Conservation (phyloP, 2,888 invertebrate genomes). For the Oligia strigilis region DNA sequence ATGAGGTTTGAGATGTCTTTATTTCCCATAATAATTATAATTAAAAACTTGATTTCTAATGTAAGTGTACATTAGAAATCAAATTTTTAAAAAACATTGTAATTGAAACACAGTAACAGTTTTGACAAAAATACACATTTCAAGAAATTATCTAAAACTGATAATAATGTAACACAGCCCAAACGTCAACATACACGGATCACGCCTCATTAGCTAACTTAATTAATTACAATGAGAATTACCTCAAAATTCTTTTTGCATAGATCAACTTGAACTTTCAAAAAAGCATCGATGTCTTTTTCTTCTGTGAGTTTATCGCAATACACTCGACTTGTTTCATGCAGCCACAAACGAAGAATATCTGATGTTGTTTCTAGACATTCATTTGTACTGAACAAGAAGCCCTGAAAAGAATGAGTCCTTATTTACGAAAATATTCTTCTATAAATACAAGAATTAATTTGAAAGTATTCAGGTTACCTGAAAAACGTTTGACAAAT, state of each 20-base stretch:
- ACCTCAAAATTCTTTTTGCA: constrained; percentile 98
- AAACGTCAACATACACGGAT: no score
- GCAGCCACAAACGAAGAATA: constrained; percentile 97
- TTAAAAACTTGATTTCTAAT: not conserved
- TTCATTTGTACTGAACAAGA: constrained; percentile 97
- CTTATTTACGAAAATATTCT: not conserved
- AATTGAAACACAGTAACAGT: not conserved
- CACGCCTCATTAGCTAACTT: not conserved
- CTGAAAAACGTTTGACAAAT: constrained; percentile 98
- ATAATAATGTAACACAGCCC: no score
- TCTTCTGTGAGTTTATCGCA: constrained; percentile 98
- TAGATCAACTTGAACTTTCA: constrained; percentile 96
- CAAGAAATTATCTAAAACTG: not conserved
- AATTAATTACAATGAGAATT: not conserved
- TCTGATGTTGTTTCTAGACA: constrained; percentile 95
- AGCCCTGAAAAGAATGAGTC: constrained; percentile 91
- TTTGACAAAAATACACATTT: not conserved
- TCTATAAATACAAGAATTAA: not conserved
- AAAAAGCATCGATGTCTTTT: constrained; percentile 97
- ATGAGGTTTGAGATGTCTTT: not conserved
- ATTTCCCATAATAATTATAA: not conserved
- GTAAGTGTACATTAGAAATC: not conserved
- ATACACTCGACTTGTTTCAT: constrained; percentile 98
- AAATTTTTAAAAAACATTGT: not conserved
- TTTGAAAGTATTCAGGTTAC: constrained; percentile 81